phyloP scores from a whole-genome alignment of 2,888 invertebrate species.

The Piscicola geometra region DNA sequence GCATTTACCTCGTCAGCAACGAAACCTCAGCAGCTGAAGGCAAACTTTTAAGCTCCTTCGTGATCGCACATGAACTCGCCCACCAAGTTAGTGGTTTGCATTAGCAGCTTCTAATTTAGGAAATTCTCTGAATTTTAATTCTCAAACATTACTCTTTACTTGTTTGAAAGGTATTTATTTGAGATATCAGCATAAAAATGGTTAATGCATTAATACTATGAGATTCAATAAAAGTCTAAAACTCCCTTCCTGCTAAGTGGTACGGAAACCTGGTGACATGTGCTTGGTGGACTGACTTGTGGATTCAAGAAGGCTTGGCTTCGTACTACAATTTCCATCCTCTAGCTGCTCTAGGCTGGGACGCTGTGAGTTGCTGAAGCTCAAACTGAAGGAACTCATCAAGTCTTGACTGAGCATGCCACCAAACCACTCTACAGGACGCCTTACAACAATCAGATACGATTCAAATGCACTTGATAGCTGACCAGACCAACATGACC shows the following conservation, averaged over 20 bases:
- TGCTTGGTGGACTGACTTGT: slow-evolving; percentile 38
- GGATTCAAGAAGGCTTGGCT: slow-evolving; percentile 40
- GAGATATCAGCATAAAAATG: too few species aligned
- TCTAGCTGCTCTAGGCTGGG: slow-evolving; percentile 37
- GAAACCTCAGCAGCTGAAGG: background rate
- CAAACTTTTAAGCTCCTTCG: slow-evolving; percentile 1
- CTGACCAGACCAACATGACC: slow-evolving; percentile 23
- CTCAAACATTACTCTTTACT: too few species aligned
- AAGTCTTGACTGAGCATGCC: too few species aligned
- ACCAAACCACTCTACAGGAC: too few species aligned
- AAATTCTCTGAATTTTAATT: too few species aligned
- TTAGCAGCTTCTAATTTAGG: too few species aligned
- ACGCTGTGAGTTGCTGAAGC: slow-evolving; percentile 5
- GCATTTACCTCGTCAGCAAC: slow-evolving; percentile 23
- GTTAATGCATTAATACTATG: too few species aligned
- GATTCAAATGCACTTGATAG: background rate
- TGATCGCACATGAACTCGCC: slow-evolving; percentile 37
- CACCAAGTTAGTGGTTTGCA: slow-evolving; percentile 32
- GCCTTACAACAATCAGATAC: slow-evolving; percentile 16
- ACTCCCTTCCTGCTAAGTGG: too few species aligned
- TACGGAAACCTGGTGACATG: slow-evolving; percentile 38
- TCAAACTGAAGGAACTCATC: background rate
- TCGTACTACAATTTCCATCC: slow-evolving; percentile 33
- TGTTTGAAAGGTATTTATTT: too few species aligned
- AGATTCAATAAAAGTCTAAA: too few species aligned